Base-by-base conservation (phyloP, 2,888 invertebrate species). In the Heliconius sara region DNA sequence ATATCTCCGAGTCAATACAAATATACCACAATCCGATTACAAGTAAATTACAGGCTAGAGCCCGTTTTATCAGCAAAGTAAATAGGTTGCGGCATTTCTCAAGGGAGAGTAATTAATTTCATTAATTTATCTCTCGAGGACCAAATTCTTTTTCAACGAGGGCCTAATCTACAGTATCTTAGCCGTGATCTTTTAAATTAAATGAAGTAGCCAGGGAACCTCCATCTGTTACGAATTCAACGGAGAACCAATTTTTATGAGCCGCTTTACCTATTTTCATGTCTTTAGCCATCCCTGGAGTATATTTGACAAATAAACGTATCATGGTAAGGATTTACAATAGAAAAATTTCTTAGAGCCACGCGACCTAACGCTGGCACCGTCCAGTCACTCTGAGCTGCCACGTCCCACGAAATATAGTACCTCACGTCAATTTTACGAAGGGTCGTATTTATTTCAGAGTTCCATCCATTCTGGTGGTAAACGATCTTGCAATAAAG, bases 261-360 rank as follows among this genome's bases (percentile, higher is more conserved):
- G 75, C 74, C 74, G 65, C 75, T 77, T 76, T 75, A 80, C 78
- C 75, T 66, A 73, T 68, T 78, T 71, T 70, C 88, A 85, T 70
- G 43, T 75, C 82, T 79, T 73, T 71, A 43, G 74, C 73, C 82
- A 82, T 86, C 88, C 90, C 88, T 84, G 88, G 90, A 88, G 86
- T 88, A 86, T 88, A 89, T 90, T 91, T 93, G 93, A 93, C 92
- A 93, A 93, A 94, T 93, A 93, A 91, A 90, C 90, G 89, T 89
- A 90, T 90, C 92, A 91, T 90, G 90, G 91, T 25, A 86, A 89
- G 91, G 92, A 92, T 92, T 92, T 89, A 84, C 90, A 89, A 88
- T 85, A 87, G 87, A 84, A 92, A 93, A 93, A 93, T 87, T 90
- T 91, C 91, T 91, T 85, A 89, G 85, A 89, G 83, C 85, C 85